Conservation (phyloP, 2,888 invertebrate species). For the Leptinotarsa tumamoca region DNA sequence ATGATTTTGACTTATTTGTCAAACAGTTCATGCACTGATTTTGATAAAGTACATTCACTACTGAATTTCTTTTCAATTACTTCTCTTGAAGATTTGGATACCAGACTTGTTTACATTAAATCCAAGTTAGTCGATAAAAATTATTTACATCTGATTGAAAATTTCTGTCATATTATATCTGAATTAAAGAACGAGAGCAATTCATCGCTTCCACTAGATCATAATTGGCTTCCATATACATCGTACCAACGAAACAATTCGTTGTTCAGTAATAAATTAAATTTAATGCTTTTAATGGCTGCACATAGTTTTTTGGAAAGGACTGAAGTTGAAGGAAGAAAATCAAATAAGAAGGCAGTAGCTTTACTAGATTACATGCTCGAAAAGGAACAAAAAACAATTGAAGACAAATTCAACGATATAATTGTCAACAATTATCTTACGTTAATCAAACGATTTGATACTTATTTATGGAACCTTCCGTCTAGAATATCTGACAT, state of each 20-base stretch:
- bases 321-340: slow-evolving; percentile 32
- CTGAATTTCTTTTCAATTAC: slow-evolving; percentile 65
- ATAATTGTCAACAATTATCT: slow-evolving; percentile 70
- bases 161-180: slow-evolving; percentile 25
- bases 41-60: slow-evolving; percentile 53
- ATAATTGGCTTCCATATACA: slow-evolving; percentile 60
- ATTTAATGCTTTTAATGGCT: slow-evolving; percentile 46
- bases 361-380: slow-evolving; percentile 68
- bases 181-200: background rate
- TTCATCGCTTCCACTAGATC: slow-evolving; percentile 56
- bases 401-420: slow-evolving; percentile 68
- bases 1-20: slow-evolving; percentile 23
- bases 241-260: slow-evolving; percentile 18
- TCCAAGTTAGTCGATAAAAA: slow-evolving; percentile 10
- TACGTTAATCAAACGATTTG: slow-evolving; percentile 67
- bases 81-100: slow-evolving; percentile 59
- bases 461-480: slow-evolving; percentile 65
- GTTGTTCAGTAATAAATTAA: slow-evolving; percentile 41
- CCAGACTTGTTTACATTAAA: slow-evolving; percentile 56
- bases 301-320: slow-evolving; percentile 37
- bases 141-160: slow-evolving; percentile 19
- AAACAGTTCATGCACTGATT: slow-evolving; percentile 18
- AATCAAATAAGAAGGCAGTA: slow-evolving; percentile 59
- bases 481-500: slow-evolving; percentile 57
- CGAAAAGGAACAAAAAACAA: slow-evolving; percentile 61